Conservation (phyloP, 2,113 vertebrate species). For the Tympanuchus pallidicinctus region DNA sequence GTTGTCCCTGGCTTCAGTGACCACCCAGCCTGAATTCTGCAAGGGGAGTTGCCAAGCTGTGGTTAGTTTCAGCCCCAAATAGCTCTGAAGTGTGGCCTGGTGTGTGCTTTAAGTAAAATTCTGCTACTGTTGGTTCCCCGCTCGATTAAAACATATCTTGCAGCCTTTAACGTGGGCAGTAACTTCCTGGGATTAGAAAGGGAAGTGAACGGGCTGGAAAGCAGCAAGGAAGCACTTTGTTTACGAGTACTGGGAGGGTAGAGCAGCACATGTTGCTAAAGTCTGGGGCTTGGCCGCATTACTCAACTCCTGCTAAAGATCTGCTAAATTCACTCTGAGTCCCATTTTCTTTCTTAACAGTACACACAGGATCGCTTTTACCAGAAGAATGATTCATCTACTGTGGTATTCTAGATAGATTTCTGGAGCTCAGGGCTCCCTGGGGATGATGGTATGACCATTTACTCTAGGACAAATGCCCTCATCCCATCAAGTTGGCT, state of each 20-base stretch:
- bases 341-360: conserved; percentile 54
- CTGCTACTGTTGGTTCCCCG: conserved; percentile 1
- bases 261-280: conserved; percentile 25
- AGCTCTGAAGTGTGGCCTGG: conserved; percentile 18
- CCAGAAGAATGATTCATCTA: conserved; percentile 56
- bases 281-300: conserved; percentile 38
- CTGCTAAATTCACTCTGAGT: background rate
- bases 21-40: conserved; percentile 55
- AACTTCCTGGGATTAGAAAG: conserved; percentile 64
- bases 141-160: conserved; percentile 61
- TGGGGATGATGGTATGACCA: background rate
- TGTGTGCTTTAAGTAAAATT: conserved; percentile 48
- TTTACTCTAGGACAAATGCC: conserved; percentile 19
- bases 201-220: conserved; percentile 54
- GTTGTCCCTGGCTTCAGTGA: conserved; percentile 22
- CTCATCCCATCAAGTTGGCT: background rate
- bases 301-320: conserved; percentile 35
- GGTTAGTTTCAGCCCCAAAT: conserved; percentile 55
- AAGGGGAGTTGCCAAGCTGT: background rate
- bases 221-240: conserved; percentile 29
- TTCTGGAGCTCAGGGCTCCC: conserved; percentile 8
- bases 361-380: conserved; percentile 39
- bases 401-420: conserved; percentile 41
- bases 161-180: conserved; percentile 35
- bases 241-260: background rate